Evolutionary conservation across 2,888 invertebrate species (phyloP).

Genomic region (Zootermopsis nevadensis): DNA sequence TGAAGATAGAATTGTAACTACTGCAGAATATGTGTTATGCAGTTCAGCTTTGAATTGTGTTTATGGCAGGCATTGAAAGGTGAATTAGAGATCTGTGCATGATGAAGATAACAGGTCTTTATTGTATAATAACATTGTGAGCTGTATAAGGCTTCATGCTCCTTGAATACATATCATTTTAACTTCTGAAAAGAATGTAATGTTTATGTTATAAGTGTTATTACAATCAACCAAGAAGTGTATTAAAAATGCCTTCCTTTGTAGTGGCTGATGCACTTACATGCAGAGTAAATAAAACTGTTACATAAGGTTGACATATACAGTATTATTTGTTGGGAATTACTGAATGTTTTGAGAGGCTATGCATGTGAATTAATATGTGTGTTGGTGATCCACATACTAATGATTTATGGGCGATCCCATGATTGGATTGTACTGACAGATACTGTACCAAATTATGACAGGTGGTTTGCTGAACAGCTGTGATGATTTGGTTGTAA

Average conservation of each 20-base stretch:
- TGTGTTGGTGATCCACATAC: background rate
- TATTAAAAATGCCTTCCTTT: slow-evolving; percentile 5
- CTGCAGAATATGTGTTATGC: background rate
- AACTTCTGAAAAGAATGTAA: background rate
- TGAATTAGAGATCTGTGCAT: background rate
- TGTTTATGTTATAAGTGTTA: slow-evolving; percentile 11
- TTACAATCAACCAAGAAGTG: slow-evolving; percentile 28
- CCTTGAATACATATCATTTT: slow-evolving; percentile 13
- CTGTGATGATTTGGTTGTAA: background rate
- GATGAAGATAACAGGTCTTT: background rate
- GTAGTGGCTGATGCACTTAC: background rate
- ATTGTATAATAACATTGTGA: slow-evolving; percentile 12
- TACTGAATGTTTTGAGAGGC: background rate
- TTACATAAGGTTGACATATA: background rate
- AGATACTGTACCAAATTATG: background rate
- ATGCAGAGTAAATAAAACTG: background rate
- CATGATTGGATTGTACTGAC: slow-evolving; percentile 22
- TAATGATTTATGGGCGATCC: slow-evolving; percentile 29
- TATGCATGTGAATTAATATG: background rate
- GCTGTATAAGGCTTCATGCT: slow-evolving; percentile 7
- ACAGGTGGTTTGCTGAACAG: background rate
- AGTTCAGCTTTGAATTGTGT: slow-evolving; percentile 9
- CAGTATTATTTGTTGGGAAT: background rate
- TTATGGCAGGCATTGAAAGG: background rate
- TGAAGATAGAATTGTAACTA: background rate